These are phyloP conservation scores for Pristis pectinata DNA, from an alignment of 2,797 vertebrate species.

Conservation along the genomic window DNA sequence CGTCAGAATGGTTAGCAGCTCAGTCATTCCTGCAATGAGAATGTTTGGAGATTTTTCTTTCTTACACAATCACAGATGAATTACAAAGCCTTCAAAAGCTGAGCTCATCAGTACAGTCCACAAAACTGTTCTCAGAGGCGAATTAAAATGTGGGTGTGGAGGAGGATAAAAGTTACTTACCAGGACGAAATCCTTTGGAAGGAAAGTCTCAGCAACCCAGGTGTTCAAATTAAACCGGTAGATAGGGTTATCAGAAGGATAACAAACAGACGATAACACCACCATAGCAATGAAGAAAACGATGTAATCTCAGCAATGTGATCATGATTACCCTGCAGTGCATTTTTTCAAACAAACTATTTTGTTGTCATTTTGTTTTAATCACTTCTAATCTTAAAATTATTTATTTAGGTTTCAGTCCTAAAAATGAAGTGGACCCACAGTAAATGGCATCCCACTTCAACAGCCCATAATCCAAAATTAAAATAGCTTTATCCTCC, in stretches of 20 bases:
- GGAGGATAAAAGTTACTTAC: neutral
- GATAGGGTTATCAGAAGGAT: neutral
- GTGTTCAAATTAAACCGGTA: neutral
- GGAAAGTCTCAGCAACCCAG: neutral
- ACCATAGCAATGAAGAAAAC: neutral
- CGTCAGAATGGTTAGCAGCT: neutral
- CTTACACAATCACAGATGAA: neutral
- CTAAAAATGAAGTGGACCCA: neutral
- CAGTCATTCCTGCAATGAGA: neutral
- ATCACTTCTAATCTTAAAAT: neutral
- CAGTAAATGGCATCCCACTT: neutral
- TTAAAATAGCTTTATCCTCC: neutral
- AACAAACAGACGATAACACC: neutral
- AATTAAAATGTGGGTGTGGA: neutral
- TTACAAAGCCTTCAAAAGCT: neutral
- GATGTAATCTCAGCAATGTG: neutral
- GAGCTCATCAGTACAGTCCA: neutral
- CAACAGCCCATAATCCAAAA: neutral
- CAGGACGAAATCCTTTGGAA: neutral
- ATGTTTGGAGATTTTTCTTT: neutral
- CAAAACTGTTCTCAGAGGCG: neutral
- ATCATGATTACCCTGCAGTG: neutral
- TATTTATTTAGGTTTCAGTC: neutral
- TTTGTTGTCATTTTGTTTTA: neutral
- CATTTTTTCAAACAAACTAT: neutral